These are phyloP conservation scores for Rhinoptilus africanus DNA, from an alignment of 2,113 vertebrate species.

Conservation along the genomic window DNA sequence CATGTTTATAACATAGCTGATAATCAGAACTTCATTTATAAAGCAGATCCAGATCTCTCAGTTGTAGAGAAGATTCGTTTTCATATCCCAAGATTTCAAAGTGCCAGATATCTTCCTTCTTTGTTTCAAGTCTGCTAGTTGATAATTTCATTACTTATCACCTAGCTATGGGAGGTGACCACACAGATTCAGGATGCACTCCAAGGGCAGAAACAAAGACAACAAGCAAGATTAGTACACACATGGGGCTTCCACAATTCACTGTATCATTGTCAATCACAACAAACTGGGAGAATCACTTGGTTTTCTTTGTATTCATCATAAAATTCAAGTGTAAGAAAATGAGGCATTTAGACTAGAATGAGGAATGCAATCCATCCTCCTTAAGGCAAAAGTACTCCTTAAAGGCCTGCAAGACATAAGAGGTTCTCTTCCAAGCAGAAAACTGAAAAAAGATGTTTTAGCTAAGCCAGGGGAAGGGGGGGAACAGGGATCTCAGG, in stretches of 20 bases:
- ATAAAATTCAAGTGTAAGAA: neutral
- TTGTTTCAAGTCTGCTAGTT: neutral
- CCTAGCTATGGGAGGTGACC: neutral
- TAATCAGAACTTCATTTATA: neutral
- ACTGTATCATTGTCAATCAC: accelerated
- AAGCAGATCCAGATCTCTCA: neutral
- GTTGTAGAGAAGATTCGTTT: neutral
- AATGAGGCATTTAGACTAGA: neutral
- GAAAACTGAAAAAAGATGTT: neutral
- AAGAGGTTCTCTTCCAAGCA: neutral
- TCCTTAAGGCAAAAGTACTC: neutral
- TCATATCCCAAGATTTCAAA: neutral
- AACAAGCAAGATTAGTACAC: neutral
- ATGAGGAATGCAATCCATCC: neutral
- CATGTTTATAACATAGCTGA: neutral
- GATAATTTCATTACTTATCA: neutral
- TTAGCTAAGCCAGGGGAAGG: neutral
- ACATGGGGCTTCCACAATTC: neutral
- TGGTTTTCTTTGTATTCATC: neutral
- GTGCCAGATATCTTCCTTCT: neutral
- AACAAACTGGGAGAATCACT: neutral
- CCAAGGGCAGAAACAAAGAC: neutral
- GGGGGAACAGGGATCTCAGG: neutral
- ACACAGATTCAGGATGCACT: neutral
- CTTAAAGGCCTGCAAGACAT: neutral